Evolutionary conservation across 2,797 vertebrate species (phyloP).

Genomic region (Peromyscus eremicus): DNA sequence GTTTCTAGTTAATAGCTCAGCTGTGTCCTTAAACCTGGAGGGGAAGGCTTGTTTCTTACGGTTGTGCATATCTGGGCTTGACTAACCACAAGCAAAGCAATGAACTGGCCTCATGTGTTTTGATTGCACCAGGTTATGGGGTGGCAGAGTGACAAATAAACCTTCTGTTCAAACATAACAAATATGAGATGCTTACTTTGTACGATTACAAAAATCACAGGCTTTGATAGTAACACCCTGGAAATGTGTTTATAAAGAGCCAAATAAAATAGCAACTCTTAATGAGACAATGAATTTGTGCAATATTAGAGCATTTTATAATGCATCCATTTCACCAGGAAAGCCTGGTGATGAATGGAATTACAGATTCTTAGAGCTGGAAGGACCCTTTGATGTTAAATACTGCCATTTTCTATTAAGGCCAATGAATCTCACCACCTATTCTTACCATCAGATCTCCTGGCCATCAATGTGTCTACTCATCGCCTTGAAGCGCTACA

Average conservation of each 20-base stretch:
- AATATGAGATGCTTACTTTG: conserved; percentile 58
- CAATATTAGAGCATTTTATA: conserved; percentile 46
- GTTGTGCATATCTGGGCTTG: not conserved
- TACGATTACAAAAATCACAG: conserved; percentile 56
- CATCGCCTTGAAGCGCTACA: not conserved
- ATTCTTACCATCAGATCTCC: not conserved
- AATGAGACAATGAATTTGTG: conserved; percentile 32
- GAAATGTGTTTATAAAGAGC: conserved; percentile 37
- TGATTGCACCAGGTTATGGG: not conserved
- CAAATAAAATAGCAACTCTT: conserved; percentile 69
- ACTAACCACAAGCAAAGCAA: not conserved
- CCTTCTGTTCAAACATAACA: conserved; percentile 32
- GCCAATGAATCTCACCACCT: not conserved
- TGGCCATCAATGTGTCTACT: not conserved
- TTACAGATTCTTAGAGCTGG: not conserved
- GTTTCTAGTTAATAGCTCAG: not conserved
- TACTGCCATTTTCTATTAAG: not conserved
- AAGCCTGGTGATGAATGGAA: conserved; percentile 38
- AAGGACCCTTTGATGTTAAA: not conserved
- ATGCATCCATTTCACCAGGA: conserved; percentile 33
- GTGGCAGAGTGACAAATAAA: conserved; percentile 32
- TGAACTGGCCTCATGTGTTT: not conserved
- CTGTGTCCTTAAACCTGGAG: not conserved
- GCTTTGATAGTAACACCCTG: conserved; percentile 32
- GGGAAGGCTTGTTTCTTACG: not conserved